Percentiles rank a stretch among this genome's conserved stretches.
Evolutionary conservation across 2,797 vertebrate genomes (phyloP).

Genomic region (Spinus pinus): DNA sequence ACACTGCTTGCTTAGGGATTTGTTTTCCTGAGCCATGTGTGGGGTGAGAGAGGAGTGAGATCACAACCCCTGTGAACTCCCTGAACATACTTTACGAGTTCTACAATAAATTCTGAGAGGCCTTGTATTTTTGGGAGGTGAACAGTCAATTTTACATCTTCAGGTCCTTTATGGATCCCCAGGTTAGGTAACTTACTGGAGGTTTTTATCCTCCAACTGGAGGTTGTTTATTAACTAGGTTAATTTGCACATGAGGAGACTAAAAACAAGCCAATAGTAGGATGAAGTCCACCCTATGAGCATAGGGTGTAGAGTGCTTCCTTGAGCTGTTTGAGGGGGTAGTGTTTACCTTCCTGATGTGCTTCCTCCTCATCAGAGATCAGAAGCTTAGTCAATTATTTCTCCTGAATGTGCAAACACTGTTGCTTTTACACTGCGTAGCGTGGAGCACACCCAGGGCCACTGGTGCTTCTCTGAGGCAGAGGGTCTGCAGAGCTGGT

Average conservation of each 20-base stretch:
- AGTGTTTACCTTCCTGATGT: not conserved
- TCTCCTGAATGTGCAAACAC: fast-evolving
- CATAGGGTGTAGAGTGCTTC: fast-evolving
- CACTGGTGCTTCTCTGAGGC: not conserved
- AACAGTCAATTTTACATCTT: not conserved
- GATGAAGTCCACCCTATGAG: not conserved
- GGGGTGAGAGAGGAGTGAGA: not conserved
- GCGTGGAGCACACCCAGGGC: fast-evolving
- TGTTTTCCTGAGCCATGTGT: not conserved
- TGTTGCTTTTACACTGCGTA: not conserved
- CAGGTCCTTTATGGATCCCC: not conserved
- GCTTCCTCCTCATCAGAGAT: not conserved
- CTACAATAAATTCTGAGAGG: not conserved
- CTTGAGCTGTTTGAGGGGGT: not conserved
- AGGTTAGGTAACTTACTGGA: not conserved
- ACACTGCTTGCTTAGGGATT: not conserved
- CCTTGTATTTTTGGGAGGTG: not conserved
- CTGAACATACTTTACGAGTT: not conserved
- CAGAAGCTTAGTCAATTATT: not conserved
- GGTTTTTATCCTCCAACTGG: not conserved
- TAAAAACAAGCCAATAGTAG: fast-evolving
- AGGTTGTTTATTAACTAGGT: not conserved
- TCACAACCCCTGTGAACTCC: not conserved
- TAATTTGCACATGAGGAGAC: not conserved
- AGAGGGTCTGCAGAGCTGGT: not conserved